A percentile compares a stretch with the other conserved stretches of the same genome.
phyloP scores from a whole-genome alignment of 2,113 vertebrate genomes.

The Halcyon senegalensis region DNA sequence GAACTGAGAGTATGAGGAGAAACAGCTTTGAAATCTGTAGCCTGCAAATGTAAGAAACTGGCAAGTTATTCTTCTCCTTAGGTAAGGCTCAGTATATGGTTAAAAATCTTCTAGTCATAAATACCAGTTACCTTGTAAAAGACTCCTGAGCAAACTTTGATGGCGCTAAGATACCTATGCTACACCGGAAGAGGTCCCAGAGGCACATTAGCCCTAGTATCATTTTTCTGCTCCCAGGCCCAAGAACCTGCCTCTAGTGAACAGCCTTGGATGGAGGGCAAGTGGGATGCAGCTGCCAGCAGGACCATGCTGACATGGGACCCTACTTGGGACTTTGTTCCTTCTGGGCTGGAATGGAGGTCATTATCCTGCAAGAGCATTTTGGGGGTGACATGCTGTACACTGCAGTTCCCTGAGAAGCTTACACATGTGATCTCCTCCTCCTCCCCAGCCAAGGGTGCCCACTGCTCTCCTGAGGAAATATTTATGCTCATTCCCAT shows the following conservation, averaged over 20 bases:
- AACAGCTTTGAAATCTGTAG: not conserved
- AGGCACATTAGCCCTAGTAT: rapidly evolving
- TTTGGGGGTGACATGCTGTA: not conserved
- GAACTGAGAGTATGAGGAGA: not conserved
- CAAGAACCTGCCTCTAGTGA: not conserved
- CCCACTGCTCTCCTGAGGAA: not conserved
- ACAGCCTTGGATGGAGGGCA: not conserved
- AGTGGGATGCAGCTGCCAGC: not conserved
- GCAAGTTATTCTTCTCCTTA: not conserved
- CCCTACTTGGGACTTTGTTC: not conserved
- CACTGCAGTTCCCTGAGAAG: not conserved
- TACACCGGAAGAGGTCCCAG: not conserved
- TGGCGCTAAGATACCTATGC: not conserved
- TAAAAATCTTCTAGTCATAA: not conserved
- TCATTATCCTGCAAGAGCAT: not conserved
- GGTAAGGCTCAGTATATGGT: not conserved
- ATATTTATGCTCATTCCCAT: not conserved
- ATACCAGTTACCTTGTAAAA: not conserved
- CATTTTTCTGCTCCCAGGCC: not conserved
- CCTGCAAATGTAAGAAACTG: not conserved
- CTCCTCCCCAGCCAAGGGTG: rapidly evolving
- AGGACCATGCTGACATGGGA: not conserved
- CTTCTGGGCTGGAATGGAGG: not conserved
- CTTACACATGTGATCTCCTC: not conserved
- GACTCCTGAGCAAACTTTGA: not conserved